A percentile compares a stretch with the other conserved stretches of the same genome.
These are phyloP conservation scores for Elachura formosa DNA, from an alignment of 2,113 vertebrate species.

Conservation along the genomic window DNA sequence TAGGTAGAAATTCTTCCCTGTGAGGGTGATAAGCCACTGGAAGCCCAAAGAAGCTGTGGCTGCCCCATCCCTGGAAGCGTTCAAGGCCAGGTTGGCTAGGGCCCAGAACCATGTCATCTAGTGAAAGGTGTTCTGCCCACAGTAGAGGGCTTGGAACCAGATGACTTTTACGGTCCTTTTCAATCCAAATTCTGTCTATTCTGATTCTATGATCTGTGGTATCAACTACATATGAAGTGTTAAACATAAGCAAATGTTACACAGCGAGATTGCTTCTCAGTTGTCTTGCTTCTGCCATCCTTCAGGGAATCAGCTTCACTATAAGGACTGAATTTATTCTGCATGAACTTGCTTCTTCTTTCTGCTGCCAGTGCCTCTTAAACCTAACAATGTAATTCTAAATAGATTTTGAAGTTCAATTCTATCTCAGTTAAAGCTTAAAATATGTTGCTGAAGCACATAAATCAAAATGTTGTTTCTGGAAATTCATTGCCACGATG, in stretches of 20 bases:
- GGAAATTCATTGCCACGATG: not conserved
- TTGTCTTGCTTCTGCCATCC: not conserved
- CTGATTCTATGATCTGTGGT: not conserved
- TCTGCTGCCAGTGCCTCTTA: not conserved
- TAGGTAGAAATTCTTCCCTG: not conserved
- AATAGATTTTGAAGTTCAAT: not conserved
- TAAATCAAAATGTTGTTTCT: not conserved
- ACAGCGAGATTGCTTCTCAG: not conserved
- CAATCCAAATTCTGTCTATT: not conserved
- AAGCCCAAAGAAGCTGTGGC: not conserved
- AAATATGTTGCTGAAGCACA: not conserved
- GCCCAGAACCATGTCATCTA: not conserved
- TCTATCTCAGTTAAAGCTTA: not conserved
- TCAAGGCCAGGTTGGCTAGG: not conserved
- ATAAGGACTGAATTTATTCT: not conserved
- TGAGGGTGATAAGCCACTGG: not conserved
- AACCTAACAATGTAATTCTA: not conserved
- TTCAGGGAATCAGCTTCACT: not conserved
- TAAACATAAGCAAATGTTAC: not conserved
- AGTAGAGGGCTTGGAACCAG: not conserved
- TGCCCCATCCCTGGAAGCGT: not conserved
- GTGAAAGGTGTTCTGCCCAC: not conserved
- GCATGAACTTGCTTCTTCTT: not conserved
- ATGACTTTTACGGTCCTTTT: not conserved
- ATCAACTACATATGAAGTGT: not conserved